These are phyloP conservation scores for Camponotus floridanus DNA, from an alignment of 1,140 invertebrate genomes.

Conservation along the genomic window DNA sequence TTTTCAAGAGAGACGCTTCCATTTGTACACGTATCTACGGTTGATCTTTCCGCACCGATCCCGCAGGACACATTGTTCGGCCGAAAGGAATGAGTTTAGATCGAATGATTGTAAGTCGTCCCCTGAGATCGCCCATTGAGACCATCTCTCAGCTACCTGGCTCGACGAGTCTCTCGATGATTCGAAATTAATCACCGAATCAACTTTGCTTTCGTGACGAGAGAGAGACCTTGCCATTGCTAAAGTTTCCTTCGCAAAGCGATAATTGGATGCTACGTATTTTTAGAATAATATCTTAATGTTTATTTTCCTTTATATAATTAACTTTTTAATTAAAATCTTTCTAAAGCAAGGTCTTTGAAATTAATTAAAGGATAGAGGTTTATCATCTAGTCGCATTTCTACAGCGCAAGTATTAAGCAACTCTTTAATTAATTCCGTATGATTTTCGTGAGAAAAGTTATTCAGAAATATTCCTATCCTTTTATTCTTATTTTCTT, in stretches of 20 bases:
- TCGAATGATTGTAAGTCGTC: conserved; percentile 3
- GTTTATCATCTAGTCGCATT: too few species aligned
- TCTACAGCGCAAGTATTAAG: too few species aligned
- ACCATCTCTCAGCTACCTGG: not conserved
- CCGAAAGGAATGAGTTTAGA: not conserved
- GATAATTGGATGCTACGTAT: not conserved
- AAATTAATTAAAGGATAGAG: too few species aligned
- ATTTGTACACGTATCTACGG: conserved; percentile 56
- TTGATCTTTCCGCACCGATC: conserved; percentile 56
- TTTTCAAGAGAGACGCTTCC: conserved; percentile 3
- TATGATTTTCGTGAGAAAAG: too few species aligned
- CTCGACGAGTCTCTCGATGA: not conserved
- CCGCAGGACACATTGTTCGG: not conserved
- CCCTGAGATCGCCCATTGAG: not conserved
- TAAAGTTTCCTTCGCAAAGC: not conserved
- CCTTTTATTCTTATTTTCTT: too few species aligned
- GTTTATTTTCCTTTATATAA: conserved; percentile 7
- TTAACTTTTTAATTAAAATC: conserved; percentile 3
- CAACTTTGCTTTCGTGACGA: not conserved
- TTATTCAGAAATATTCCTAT: too few species aligned
- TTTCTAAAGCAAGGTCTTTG: not conserved
- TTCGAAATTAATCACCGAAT: conserved; percentile 15
- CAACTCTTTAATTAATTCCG: too few species aligned
- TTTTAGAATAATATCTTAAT: not conserved
- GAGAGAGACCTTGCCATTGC: not conserved